Evolutionary conservation across 2,113 vertebrate species (phyloP), one percentile per base, ranked within the genome.

Genomic region (western clawed frog (Xenopus tropicalis)): DNA sequence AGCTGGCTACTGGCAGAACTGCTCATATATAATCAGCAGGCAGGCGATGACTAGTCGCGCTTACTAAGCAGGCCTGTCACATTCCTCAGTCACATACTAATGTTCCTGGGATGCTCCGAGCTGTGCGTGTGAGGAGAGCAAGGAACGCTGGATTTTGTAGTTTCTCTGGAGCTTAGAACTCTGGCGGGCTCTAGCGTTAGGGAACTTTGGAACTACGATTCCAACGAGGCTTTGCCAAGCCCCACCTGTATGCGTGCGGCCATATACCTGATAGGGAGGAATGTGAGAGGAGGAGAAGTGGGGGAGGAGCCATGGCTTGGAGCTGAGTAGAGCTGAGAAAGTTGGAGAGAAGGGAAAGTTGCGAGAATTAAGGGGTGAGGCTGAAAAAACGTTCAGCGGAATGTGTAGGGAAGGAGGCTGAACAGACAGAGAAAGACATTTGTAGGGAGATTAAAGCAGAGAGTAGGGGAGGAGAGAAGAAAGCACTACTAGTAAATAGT

Each of bases 241-340:
- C 62, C 71, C 71, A 73, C 71, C 71, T 66, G 71, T 56, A 21
- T 43, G 52, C 20, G 51, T 19, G 17, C 48, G 4, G 67, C n/a
- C 48, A 66, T 48, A 48, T 66, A 73, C 71, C 71, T 73, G 63
- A 21, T n/a, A 14, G 52, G 14, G 1, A 46, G 71, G 63, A 73
- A 73, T 73, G 62, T 59, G 71, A 17, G 29, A 52, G 62, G 51
- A 23, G 62, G 71, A 24, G 25, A 23, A 7, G 13, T 24, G 25
- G 19, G 61, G 37, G 42, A 17, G 25, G 25, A 48, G 46, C 13
- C 13, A 14, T 48, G 46, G 46, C 10, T 48, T 48, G 46, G 16
- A 17, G 12, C 46, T 14, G 46, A 48, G 46, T 9, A 17, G 2
- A 63, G 17, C 8, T 1, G 22, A 37, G 48, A 68, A 68, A 68